Evolutionary conservation across 2,113 vertebrate species (phyloP).

Genomic region (Hylia prasina): DNA sequence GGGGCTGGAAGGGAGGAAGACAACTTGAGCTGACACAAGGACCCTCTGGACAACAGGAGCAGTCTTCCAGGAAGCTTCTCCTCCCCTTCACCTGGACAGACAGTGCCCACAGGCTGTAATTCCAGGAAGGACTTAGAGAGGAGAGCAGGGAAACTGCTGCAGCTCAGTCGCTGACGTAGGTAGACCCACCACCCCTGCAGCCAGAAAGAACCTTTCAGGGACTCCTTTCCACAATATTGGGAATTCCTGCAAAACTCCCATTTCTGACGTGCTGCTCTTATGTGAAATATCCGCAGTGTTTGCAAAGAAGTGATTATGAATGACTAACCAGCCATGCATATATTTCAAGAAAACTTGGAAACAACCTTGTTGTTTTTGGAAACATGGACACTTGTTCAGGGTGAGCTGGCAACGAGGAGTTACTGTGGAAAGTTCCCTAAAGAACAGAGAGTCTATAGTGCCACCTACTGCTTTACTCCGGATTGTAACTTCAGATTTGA

Average conservation of each 20-base stretch:
- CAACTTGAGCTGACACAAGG: background rate
- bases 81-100: slow-evolving; percentile 9
- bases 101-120: background rate
- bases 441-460: slow-evolving; percentile 69
- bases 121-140: background rate
- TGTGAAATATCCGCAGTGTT: slow-evolving; percentile 53
- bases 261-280: slow-evolving; percentile 56
- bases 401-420: slow-evolving; percentile 20
- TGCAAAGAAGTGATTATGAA: slow-evolving; percentile 72
- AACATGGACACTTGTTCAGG: slow-evolving; percentile 48
- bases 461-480: slow-evolving; percentile 69
- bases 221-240: slow-evolving; percentile 44
- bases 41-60: background rate
- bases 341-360: slow-evolving; percentile 74
- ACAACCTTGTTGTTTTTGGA: slow-evolving; percentile 72
- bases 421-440: background rate
- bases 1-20: background rate
- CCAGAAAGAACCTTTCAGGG: slow-evolving; percentile 18
- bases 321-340: slow-evolving; percentile 69
- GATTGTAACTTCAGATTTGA: background rate
- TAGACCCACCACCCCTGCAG: slow-evolving; percentile 6
- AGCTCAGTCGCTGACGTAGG: slow-evolving; percentile 59
- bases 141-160: slow-evolving; percentile 19
- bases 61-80: background rate
- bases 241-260: slow-evolving; percentile 62